A percentile compares a stretch with the other conserved stretches of the same genome.
Conservation (phyloP, 2,113 vertebrate species). For the Vanacampus margaritifer region DNA sequence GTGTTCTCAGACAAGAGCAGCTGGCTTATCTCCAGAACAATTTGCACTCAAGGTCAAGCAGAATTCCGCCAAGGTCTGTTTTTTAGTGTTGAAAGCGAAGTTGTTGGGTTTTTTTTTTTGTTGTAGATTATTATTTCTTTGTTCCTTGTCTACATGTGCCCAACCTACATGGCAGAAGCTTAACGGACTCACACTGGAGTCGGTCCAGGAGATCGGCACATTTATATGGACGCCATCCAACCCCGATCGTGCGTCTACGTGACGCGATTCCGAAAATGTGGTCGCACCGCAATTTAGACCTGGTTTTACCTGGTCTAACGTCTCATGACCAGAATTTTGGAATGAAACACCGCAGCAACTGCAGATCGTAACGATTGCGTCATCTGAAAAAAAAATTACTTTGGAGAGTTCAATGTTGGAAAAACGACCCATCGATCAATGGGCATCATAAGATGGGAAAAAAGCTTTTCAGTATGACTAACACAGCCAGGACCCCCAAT, state of each 20-base stretch:
- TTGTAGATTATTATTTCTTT: neutral
- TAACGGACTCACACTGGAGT: too few relatives aligned
- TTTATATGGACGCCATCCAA: too few relatives aligned
- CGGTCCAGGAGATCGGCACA: too few relatives aligned
- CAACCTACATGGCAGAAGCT: too few relatives aligned
- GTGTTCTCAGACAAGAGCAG: constrained; percentile 57
- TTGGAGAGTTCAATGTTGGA: neutral
- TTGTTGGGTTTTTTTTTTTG: neutral
- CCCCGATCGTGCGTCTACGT: too few relatives aligned
- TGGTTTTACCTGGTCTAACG: too few relatives aligned
- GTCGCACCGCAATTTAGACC: too few relatives aligned
- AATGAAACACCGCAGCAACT: neutral
- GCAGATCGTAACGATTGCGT: neutral
- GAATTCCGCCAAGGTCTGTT: constrained; percentile 47
- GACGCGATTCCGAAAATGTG: too few relatives aligned
- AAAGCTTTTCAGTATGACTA: constrained; percentile 1
- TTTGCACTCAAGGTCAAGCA: constrained; percentile 61
- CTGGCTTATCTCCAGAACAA: constrained; percentile 57
- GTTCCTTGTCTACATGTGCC: neutral
- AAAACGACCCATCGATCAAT: constrained; percentile 8
- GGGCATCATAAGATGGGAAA: neutral
- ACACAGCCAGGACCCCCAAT: constrained; percentile 17
- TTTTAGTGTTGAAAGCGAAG: neutral
- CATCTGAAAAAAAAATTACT: neutral
- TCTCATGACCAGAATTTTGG: neutral